phyloP scores from a whole-genome alignment of 2,888 invertebrate species.

The Conops quadrifasciatus region DNA sequence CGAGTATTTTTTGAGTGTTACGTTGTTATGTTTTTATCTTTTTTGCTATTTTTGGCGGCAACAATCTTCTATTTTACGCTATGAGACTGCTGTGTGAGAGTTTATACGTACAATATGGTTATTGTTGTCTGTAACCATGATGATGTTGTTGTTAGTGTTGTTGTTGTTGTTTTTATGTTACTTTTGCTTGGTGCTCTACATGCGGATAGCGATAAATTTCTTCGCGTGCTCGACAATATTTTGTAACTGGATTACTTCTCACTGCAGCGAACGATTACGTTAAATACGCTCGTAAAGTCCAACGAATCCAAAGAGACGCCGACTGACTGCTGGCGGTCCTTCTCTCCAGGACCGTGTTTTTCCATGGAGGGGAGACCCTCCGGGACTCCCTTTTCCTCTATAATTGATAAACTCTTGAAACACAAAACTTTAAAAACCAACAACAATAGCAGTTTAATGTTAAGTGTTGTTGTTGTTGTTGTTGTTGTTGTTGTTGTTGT shows the following conservation, averaged over 20 bases:
- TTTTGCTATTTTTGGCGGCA: too few species aligned
- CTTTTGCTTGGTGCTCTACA: background rate
- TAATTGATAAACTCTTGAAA: background rate
- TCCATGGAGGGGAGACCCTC: too few species aligned
- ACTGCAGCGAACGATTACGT: slow-evolving; percentile 33
- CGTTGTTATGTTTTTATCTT: too few species aligned
- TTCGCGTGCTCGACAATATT: slow-evolving; percentile 30
- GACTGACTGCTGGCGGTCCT: background rate
- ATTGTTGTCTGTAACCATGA: too few species aligned
- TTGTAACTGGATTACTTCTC: slow-evolving; percentile 28
- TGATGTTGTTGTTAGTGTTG: background rate
- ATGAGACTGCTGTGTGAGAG: too few species aligned
- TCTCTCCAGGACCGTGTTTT: background rate
- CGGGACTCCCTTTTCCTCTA: background rate
- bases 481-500: background rate
- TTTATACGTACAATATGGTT: too few species aligned
- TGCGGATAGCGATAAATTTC: slow-evolving; percentile 31
- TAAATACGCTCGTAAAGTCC: slow-evolving; percentile 33
- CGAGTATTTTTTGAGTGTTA: too few species aligned
- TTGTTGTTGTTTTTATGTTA: slow-evolving; percentile 2
- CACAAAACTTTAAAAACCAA: background rate
- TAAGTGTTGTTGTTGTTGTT: background rate
- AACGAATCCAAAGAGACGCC: background rate
- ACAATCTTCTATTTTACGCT: too few species aligned
- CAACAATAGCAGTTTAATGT: background rate